phyloP scores from a whole-genome alignment of 2,888 invertebrate species.

The Dasysyrphus albostriatus region DNA sequence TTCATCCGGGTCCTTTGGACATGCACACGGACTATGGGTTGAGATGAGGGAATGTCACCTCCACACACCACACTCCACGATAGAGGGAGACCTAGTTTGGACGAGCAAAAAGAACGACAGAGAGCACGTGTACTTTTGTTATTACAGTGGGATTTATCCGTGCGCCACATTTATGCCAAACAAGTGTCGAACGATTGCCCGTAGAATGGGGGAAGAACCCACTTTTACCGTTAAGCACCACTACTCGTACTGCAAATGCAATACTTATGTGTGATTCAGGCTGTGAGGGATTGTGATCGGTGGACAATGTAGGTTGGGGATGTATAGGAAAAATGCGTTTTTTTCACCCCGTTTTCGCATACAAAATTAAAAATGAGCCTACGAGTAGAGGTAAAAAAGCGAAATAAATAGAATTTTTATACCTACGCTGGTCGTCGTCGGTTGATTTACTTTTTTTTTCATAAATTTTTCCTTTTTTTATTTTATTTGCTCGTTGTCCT shows the following conservation, averaged over 20 bases:
- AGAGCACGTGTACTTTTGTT: slow-evolving; percentile 71
- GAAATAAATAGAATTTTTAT: slow-evolving; percentile 74
- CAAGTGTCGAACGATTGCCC: slow-evolving; percentile 66
- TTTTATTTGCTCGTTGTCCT: slow-evolving; percentile 44
- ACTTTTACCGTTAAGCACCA: slow-evolving; percentile 53
- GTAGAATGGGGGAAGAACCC: slow-evolving; percentile 45
- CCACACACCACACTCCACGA: slow-evolving; percentile 6
- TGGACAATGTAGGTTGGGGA: slow-evolving; percentile 34
- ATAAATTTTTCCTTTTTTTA: background rate
- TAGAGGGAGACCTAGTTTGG: slow-evolving; percentile 39
- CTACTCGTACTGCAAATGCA: slow-evolving; percentile 37
- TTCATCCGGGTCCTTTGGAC: slow-evolving; percentile 61
- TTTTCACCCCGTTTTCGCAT: slow-evolving; percentile 64
- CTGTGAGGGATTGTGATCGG: background rate
- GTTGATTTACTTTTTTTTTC: slow-evolving; percentile 62
- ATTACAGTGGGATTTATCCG: slow-evolving; percentile 62
- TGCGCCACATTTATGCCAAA: slow-evolving; percentile 73
- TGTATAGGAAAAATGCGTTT: slow-evolving; percentile 73
- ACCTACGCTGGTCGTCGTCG: slow-evolving; percentile 47
- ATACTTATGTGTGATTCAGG: slow-evolving; percentile 33
- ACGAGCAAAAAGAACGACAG: slow-evolving; percentile 61
- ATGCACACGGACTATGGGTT: slow-evolving; percentile 11
- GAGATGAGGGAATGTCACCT: slow-evolving; percentile 24
- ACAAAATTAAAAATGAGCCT: slow-evolving; percentile 74
- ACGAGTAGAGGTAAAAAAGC: slow-evolving; percentile 39